These are phyloP conservation scores for Mythimna lalbum DNA, from an alignment of 2,888 invertebrate genomes.

Conservation along the genomic window DNA sequence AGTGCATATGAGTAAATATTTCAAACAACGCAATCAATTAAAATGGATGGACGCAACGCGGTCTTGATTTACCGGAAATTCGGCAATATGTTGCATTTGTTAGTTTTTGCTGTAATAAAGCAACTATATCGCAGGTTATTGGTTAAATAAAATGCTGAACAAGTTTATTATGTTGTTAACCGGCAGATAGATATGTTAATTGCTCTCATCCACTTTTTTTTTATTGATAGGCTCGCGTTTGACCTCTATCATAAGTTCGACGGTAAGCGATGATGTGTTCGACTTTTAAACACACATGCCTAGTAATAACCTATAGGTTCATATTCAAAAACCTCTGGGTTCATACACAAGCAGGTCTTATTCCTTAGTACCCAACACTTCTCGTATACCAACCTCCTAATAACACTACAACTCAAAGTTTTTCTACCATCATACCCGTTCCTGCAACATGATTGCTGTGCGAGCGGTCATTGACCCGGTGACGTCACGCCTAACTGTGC, in stretches of 20 bases:
- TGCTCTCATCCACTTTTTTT: neutral
- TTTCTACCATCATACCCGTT: constrained; percentile 60
- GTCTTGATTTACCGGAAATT: neutral
- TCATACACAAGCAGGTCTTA: neutral
- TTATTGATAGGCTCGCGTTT: too few species aligned
- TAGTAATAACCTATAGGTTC: too few species aligned
- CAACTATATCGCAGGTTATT: neutral
- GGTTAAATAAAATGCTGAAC: neutral
- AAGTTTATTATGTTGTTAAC: neutral
- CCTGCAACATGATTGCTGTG: constrained; percentile 61
- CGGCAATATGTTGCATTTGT: neutral
- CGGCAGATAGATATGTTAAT: neutral
- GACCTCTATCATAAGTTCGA: too few species aligned
- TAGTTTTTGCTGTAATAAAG: neutral
- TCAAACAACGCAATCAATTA: neutral
- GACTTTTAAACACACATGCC: too few species aligned
- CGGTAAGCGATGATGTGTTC: too few species aligned
- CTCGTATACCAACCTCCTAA: constrained; percentile 35
- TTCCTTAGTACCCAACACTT: constrained; percentile 5
- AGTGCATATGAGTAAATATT: neutral
- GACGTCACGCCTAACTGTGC: constrained; percentile 76
- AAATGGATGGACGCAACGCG: neutral
- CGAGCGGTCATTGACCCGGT: constrained; percentile 68
- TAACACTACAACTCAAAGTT: constrained; percentile 48
- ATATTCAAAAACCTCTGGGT: neutral